Evolutionary conservation across 2,113 vertebrate genomes (phyloP).

Genomic region (Rhadina sibilatrix): DNA sequence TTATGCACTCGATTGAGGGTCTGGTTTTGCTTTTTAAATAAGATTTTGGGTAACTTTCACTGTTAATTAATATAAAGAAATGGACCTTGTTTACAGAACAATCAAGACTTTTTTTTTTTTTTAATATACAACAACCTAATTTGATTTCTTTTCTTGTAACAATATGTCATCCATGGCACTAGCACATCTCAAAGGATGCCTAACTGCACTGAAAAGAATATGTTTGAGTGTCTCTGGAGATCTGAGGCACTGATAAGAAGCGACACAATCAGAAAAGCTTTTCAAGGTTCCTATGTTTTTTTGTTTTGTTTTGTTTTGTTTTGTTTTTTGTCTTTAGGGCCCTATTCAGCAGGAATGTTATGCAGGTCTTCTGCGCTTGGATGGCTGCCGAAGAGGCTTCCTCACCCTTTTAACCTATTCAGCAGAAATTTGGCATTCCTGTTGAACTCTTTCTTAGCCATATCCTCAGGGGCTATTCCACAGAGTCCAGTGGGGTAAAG

Average conservation of each 20-base stretch:
- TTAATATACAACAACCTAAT: neutral
- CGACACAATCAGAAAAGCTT: constrained; percentile 44
- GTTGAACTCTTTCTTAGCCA: constrained; percentile 74
- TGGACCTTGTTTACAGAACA: constrained; percentile 2
- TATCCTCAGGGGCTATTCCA: constrained; percentile 74
- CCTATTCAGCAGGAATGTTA: constrained; percentile 73
- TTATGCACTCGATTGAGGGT: neutral
- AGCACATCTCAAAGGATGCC: constrained; percentile 43
- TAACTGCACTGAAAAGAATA: constrained; percentile 39
- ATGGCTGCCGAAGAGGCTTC: constrained; percentile 76
- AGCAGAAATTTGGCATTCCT: constrained; percentile 75
- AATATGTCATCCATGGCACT: constrained; percentile 2
- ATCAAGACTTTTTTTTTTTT: neutral
- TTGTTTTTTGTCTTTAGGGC: constrained; percentile 75
- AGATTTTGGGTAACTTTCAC: neutral
- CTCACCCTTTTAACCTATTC: constrained; percentile 76
- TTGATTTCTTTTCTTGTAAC: constrained; percentile 17
- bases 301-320: constrained; percentile 72
- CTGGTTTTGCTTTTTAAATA: constrained; percentile 5
- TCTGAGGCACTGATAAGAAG: constrained; percentile 37
- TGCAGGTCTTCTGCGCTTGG: constrained; percentile 72
- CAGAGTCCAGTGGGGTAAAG: constrained; percentile 73
- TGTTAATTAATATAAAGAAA: neutral
- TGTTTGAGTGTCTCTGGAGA: constrained; percentile 36
- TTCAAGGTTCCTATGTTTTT: constrained; percentile 71